Conservation (phyloP, 2,797 vertebrate genomes). For the Menidia menidia region DNA sequence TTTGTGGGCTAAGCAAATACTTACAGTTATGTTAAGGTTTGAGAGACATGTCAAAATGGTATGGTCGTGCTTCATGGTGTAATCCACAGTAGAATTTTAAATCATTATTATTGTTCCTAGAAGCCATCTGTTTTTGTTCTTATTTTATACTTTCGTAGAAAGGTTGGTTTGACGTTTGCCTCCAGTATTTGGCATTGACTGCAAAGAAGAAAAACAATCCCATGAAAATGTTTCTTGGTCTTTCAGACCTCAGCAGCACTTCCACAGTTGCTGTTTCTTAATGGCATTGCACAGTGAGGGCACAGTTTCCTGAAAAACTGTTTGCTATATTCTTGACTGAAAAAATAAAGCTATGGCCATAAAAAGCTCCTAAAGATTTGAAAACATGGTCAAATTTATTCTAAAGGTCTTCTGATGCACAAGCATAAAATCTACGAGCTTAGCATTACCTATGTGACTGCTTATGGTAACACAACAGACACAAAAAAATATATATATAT, state of each 20-base stretch:
- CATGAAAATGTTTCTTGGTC: background rate
- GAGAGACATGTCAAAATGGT: background rate
- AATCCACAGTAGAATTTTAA: too few relatives aligned
- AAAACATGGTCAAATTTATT: background rate
- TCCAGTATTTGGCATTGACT: too few relatives aligned
- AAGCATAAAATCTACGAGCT: background rate
- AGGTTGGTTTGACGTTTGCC: background rate
- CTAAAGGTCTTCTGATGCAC: background rate
- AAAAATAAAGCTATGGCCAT: background rate
- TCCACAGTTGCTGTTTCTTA: background rate
- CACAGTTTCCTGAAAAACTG: background rate
- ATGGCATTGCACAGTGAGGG: background rate
- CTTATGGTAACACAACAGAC: too few relatives aligned
- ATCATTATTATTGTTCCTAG: background rate
- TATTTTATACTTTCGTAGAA: too few relatives aligned
- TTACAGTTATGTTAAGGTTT: background rate
- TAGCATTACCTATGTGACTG: too few relatives aligned
- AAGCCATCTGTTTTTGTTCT: background rate
- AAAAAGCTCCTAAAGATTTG: background rate
- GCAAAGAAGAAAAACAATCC: background rate
- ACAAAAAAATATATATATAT: conserved; percentile 2
- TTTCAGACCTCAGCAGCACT: background rate
- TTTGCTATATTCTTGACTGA: background rate
- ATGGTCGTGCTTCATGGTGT: too few relatives aligned
- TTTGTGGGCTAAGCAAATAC: background rate